phyloP scores from a whole-genome alignment of 2,113 vertebrate genomes.

The Sisor rabdophorus region DNA sequence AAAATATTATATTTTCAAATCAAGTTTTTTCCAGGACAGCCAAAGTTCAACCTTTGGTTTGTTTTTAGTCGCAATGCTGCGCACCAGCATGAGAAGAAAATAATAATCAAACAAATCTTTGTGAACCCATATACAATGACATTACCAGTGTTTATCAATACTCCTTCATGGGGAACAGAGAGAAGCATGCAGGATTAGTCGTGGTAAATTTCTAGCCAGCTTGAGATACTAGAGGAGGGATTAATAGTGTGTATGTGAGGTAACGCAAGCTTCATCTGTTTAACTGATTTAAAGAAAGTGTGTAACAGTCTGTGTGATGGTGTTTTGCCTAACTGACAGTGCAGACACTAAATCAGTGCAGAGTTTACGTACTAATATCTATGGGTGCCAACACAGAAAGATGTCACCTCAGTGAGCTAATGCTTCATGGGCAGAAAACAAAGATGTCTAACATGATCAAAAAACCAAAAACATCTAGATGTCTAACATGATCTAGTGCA shows the following conservation, averaged over 20 bases:
- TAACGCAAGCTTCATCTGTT: constrained; percentile 37
- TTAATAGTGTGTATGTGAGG: constrained; percentile 45
- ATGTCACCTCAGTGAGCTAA: constrained; percentile 20
- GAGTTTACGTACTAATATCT: constrained; percentile 34
- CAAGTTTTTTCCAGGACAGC: constrained; percentile 50
- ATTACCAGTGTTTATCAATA: neutral
- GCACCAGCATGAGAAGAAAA: neutral
- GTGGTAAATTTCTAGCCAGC: neutral
- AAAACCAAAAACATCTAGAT: no score
- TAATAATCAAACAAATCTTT: neutral
- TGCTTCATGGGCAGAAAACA: neutral
- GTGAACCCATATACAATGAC: neutral
- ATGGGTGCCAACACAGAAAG: constrained; percentile 44
- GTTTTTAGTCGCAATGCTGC: constrained; percentile 36
- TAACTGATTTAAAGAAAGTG: constrained; percentile 48
- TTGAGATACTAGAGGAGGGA: constrained; percentile 10
- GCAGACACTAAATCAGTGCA: constrained; percentile 33
- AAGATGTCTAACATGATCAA: constrained; percentile 47
- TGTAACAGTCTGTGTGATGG: constrained; percentile 59
- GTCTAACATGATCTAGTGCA: constrained; percentile 48
- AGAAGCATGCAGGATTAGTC: constrained; percentile 15
- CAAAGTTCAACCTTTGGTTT: constrained; percentile 50
- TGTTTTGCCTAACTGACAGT: constrained; percentile 38
- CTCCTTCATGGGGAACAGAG: neutral
- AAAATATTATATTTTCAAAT: constrained; percentile 23